Evolutionary conservation across 2,888 invertebrate genomes (phyloP).

Genomic region (Chorisops tibialis): DNA sequence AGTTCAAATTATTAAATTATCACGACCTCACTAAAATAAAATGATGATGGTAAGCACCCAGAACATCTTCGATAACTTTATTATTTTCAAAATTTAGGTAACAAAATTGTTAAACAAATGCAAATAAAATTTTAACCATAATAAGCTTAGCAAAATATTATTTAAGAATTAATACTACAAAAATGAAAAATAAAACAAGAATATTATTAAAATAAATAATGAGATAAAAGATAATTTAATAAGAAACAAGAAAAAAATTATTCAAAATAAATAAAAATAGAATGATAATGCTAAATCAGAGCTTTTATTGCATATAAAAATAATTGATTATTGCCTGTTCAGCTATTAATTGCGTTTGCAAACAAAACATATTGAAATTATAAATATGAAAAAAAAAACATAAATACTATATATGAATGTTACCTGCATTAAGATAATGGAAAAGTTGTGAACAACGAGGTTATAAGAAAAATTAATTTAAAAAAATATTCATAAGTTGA

Average conservation of each 20-base stretch:
- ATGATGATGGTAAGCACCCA: too few relatives aligned
- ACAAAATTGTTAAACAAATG: too few relatives aligned
- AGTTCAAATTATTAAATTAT: too few relatives aligned
- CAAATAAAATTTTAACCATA: too few relatives aligned
- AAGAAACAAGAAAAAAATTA: not conserved
- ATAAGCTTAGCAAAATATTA: too few relatives aligned
- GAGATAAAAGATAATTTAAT: not conserved
- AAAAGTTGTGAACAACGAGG: not conserved
- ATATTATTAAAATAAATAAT: not conserved
- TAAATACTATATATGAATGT: slow-evolving; percentile 16
- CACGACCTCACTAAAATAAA: too few relatives aligned
- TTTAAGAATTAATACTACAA: too few relatives aligned
- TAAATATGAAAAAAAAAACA: not conserved
- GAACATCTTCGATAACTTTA: too few relatives aligned
- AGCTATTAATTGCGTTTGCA: slow-evolving; percentile 17
- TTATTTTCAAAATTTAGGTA: too few relatives aligned
- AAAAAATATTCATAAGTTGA: not conserved
- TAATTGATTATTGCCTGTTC: slow-evolving; percentile 25
- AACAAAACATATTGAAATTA: slow-evolving; percentile 2
- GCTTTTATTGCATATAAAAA: slow-evolving; percentile 7
- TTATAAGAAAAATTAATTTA: not conserved
- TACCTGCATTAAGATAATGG: slow-evolving; percentile 15
- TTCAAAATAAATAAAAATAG: not conserved
- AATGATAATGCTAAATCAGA: not conserved
- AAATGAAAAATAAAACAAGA: not conserved